phyloP scores from a whole-genome alignment of 2,888 invertebrate genomes.

The Pandemis heparana region DNA sequence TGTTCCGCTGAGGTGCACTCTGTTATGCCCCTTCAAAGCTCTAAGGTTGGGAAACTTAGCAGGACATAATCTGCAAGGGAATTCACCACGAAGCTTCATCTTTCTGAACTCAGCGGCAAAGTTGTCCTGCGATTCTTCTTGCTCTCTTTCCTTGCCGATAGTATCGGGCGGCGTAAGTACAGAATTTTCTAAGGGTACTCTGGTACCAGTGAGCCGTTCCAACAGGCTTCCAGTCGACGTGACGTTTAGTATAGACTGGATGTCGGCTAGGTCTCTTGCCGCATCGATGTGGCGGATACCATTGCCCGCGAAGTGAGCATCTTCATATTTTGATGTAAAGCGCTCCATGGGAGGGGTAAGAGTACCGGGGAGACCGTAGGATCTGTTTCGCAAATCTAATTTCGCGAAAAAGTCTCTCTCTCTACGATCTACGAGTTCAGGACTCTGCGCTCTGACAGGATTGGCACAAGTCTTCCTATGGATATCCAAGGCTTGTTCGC shows the following conservation, averaged over 20 bases:
- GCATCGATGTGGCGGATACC: constrained; percentile 82
- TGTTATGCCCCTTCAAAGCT: constrained; percentile 96
- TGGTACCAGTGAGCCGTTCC: constrained; percentile 85
- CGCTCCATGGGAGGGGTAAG: constrained; percentile 77
- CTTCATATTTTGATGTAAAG: constrained; percentile 76
- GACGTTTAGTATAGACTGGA: constrained; percentile 93
- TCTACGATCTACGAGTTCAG: constrained; percentile 86
- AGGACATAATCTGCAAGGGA: constrained; percentile 95
- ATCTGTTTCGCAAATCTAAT: constrained; percentile 90
- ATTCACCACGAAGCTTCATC: constrained; percentile 95
- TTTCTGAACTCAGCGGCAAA: constrained; percentile 94
- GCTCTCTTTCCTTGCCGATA: constrained; percentile 72
- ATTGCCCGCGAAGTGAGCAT: constrained; percentile 68
- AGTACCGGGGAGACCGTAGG: constrained; percentile 82
- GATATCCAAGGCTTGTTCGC: constrained; percentile 88
- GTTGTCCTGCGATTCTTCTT: constrained; percentile 92
- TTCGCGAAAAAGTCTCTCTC: constrained; percentile 92
- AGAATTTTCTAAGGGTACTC: constrained; percentile 74
- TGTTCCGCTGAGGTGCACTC: constrained; percentile 92
- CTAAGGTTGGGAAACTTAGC: constrained; percentile 95
- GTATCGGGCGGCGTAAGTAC: constrained; percentile 79
- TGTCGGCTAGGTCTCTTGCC: constrained; percentile 93
- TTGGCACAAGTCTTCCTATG: constrained; percentile 85
- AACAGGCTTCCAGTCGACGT: constrained; percentile 89
- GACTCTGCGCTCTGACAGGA: constrained; percentile 72